Conservation (phyloP, 2,797 vertebrate species). For the Gallinago nigripennis region DNA sequence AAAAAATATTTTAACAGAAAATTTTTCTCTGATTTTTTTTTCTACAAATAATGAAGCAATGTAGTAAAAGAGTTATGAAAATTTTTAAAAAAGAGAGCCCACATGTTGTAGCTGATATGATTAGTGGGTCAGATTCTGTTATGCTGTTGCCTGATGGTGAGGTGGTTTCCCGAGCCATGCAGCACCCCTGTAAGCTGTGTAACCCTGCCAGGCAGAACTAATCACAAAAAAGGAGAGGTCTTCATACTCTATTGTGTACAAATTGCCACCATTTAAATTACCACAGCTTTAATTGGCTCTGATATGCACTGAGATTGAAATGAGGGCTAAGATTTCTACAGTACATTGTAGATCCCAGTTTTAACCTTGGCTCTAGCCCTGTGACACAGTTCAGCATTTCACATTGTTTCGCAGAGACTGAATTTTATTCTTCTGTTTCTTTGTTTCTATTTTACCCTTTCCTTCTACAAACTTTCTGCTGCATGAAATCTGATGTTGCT, state of each 20-base stretch:
- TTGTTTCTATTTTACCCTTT: neutral
- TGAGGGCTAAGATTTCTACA: neutral
- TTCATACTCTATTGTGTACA: rapidly evolving
- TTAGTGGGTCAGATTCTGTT: neutral
- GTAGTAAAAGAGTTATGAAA: neutral
- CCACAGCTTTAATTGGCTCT: neutral
- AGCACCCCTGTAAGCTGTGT: neutral
- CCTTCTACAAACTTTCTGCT: neutral
- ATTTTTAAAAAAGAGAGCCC: neutral
- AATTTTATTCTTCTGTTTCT: neutral
- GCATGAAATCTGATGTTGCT: neutral
- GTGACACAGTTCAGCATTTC: neutral
- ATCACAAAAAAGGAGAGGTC: neutral
- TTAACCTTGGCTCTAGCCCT: neutral
- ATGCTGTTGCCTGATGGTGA: rapidly evolving
- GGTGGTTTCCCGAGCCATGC: rapidly evolving
- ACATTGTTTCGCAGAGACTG: neutral
- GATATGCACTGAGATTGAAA: neutral
- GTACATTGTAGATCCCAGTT: neutral
- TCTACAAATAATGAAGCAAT: neutral
- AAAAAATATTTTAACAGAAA: neutral
- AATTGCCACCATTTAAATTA: neutral
- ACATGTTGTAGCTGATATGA: rapidly evolving
- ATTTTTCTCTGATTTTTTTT: neutral
- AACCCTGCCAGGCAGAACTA: neutral